Evolutionary conservation across 2,888 invertebrate genomes (phyloP), one percentile per base, ranked within the genome.

Genomic region (Cephus nigrinus): DNA sequence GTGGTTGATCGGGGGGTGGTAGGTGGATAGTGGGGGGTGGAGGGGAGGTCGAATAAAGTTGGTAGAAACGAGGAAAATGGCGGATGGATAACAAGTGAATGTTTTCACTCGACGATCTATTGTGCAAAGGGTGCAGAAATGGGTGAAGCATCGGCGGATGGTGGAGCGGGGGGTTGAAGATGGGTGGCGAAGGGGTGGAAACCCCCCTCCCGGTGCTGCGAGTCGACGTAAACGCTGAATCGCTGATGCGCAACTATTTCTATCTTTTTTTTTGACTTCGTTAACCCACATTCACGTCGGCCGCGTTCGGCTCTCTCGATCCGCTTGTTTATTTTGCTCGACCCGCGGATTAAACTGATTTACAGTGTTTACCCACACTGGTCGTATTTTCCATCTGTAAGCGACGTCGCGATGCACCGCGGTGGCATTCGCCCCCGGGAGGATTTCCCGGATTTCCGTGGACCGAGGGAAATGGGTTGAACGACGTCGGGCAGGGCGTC

Each of bases 171-270:
- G 15, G 15, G 40, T 40, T 5, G 15, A 15, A 36, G 15, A 40
- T 40, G 15, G 40, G 40, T 40, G 4, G 15, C 40, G 15, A 40
- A 5, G 5, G 15, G 40, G 40, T 2, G 15, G 15, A 11, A 9
- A 34, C 11, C 11, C 9, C 34, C 34, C 34, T 1, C 9, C 34
- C 40, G 40, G 40, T 1, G 15, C 15, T 40, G 15, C 15, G 15
- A 40, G 40, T 74, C 80, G 79, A 82, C 80, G 81, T 82, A 86
- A 87, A 85, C 85, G 84, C 82, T 85, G 84, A 84, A 87, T 85
- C 81, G 87, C 87, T 86, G 87, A 87, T 86, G 85, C 84, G 83
- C 84, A 86, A 85, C 84, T 84, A 82, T 85, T 86, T 85, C 85
- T 80, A 83, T 78, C 80, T 85, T 12, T 35, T 35, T 86, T 86